Base-by-base conservation (phyloP, 1,140 invertebrate genomes). In the Colletes latitarsis region DNA sequence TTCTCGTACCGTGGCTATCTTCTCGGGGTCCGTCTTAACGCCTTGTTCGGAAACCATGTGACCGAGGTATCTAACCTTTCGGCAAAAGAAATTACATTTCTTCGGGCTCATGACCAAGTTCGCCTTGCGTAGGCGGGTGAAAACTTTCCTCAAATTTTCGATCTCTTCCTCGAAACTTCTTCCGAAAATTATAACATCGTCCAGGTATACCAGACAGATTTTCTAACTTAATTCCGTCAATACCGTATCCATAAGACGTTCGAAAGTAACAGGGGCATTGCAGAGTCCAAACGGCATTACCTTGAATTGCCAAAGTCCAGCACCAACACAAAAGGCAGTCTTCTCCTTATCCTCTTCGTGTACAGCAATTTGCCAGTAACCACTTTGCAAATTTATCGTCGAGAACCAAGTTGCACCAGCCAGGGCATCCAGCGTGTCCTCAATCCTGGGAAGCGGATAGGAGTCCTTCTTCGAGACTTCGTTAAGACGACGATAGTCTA, bases 281-380 rank as follows among this genome's bases (percentile, higher is more conserved):
- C 74, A 83, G 0, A 89, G 12, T 14, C 80, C 83, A 71, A 89
- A 90, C 0, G 86, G 81, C 68, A 90, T 81, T 0, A 89, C 81
- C 2, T 19, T 64, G 55, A 90, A 89, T 67, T 90, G 84, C 78
- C 82, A 90, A 5, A 72, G 63, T 19, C 82, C 90, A 17, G 87
- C 82, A 3, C 88, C 88, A n/a, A 90, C 89, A 4, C 85, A 83
- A 83, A 94, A 94, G 0, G 93, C 93, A 4, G 94, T 94, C 74
- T 93, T 91, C 46, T 88, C 58, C n/a, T 79, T 89, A 70, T 90
- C 89, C 6, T 87, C 74, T 15, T 79, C 39, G 6, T 90, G 77
- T 15, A 95, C 68, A 46, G 68, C 60, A 8, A 94, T 86, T 77
- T 94, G 93, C 92, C 92, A 92, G 79, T 89, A 92, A 0, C 89